These are phyloP conservation scores for Rhogogaster chlorosoma DNA, from an alignment of 2,888 invertebrate species.

Conservation along the genomic window DNA sequence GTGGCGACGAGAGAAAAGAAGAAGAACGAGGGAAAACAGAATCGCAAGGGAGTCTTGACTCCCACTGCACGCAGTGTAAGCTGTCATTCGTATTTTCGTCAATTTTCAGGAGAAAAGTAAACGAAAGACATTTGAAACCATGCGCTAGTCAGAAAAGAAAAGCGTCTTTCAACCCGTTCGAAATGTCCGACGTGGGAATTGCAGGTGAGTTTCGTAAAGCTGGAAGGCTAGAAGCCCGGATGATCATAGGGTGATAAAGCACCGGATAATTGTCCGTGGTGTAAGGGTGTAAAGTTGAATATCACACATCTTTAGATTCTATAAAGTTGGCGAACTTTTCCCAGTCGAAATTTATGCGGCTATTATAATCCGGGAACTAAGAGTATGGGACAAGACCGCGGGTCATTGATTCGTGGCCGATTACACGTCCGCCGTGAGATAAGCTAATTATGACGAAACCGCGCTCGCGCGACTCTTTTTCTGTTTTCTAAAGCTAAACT, in stretches of 20 bases:
- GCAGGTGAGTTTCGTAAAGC: conserved; percentile 11
- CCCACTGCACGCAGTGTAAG: not conserved
- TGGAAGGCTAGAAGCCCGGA: not conserved
- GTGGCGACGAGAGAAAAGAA: not conserved
- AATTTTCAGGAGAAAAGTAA: not conserved
- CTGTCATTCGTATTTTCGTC: not conserved
- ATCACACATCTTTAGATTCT: not conserved
- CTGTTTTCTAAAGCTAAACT: not conserved
- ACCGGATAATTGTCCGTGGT: not conserved
- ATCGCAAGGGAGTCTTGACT: not conserved
- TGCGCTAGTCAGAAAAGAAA: not conserved
- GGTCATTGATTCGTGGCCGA: not conserved
- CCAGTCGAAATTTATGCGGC: not conserved
- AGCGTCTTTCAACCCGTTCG: not conserved
- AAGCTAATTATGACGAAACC: not conserved
- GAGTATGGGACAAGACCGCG: not conserved
- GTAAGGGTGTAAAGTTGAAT: not conserved
- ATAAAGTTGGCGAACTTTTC: not conserved
- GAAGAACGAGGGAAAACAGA: not conserved
- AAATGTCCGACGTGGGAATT: conserved; percentile 1
- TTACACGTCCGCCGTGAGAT: not conserved
- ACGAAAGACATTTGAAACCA: not conserved
- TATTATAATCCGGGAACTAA: not conserved
- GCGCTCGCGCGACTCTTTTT: not conserved
- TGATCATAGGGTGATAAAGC: not conserved